Percentiles rank a stretch among this genome's conserved stretches.
Evolutionary conservation across 2,888 invertebrate genomes (phyloP).

Genomic region (Gisinianus flammeolus): DNA sequence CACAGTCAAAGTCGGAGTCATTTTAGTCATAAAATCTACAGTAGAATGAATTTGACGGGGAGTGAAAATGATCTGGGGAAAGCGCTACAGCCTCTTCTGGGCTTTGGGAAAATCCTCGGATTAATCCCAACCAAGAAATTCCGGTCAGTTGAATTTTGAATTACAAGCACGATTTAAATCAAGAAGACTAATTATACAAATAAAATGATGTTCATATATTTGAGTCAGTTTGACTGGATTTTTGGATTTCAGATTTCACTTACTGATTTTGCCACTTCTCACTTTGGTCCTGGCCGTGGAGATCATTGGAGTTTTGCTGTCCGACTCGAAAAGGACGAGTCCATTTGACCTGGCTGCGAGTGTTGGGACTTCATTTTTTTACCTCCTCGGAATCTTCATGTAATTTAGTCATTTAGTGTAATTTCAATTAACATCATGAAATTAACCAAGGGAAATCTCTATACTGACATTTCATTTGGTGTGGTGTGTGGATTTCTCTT

Average conservation of each 20-base stretch:
- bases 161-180: background rate
- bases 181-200: background rate
- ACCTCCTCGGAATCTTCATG: background rate
- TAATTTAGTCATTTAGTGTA: background rate
- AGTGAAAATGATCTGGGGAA: background rate
- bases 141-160: background rate
- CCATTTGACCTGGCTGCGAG: background rate
- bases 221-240: background rate
- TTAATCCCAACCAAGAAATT: background rate
- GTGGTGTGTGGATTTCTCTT: too few species aligned
- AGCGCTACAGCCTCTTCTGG: background rate
- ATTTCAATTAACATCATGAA: too few species aligned
- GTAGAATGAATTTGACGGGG: too few species aligned
- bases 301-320: background rate
- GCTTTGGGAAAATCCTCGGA: background rate
- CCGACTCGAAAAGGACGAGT: background rate
- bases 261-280: background rate
- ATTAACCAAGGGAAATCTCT: too few species aligned
- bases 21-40: too few species aligned
- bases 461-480: too few species aligned
- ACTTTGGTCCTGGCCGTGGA: background rate
- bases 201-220: background rate
- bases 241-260: background rate
- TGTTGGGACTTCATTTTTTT: background rate
- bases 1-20: too few species aligned